Conservation (phyloP, 2,888 invertebrate genomes). For the Urechis unicinctus region DNA sequence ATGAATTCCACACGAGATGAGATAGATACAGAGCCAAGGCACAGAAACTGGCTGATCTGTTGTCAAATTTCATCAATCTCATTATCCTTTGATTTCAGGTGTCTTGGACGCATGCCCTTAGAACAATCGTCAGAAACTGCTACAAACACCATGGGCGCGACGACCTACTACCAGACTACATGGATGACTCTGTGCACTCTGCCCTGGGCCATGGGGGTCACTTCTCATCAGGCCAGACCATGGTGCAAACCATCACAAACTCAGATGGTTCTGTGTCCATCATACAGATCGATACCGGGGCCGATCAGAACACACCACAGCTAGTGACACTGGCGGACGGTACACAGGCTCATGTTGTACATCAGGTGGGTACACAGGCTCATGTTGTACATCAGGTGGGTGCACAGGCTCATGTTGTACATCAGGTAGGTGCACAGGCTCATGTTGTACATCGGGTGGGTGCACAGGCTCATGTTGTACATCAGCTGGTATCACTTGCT, state of each 20-base stretch:
- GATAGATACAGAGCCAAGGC: no score
- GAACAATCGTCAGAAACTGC: conserved; percentile 95
- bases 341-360: conserved; percentile 86
- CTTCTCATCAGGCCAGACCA: conserved; percentile 41
- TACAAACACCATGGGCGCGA: conserved; percentile 96
- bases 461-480: no score
- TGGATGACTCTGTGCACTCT: background rate
- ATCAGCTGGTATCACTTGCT: no score
- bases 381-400: conserved; percentile 83
- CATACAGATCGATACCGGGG: conserved; percentile 73
- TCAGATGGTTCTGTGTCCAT: conserved; percentile 93
- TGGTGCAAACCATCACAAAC: conserved; percentile 91
- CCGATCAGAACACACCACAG: conserved; percentile 26
- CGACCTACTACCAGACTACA: conserved; percentile 86
- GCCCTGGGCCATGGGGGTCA: background rate
- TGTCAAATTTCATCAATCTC: background rate
- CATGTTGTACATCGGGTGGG: conserved; percentile 71
- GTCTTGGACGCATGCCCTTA: conserved; percentile 93
- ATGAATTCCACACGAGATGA: no score
- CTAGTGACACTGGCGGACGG: conserved; percentile 93
- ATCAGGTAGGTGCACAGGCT: conserved; percentile 84
- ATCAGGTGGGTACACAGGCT: conserved; percentile 84
- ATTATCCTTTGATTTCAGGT: conserved; percentile 61
- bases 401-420: conserved; percentile 86
- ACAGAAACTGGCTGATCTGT: no score